phyloP scores from a whole-genome alignment of 2,113 vertebrate species.

The Sceloporus undulatus region DNA sequence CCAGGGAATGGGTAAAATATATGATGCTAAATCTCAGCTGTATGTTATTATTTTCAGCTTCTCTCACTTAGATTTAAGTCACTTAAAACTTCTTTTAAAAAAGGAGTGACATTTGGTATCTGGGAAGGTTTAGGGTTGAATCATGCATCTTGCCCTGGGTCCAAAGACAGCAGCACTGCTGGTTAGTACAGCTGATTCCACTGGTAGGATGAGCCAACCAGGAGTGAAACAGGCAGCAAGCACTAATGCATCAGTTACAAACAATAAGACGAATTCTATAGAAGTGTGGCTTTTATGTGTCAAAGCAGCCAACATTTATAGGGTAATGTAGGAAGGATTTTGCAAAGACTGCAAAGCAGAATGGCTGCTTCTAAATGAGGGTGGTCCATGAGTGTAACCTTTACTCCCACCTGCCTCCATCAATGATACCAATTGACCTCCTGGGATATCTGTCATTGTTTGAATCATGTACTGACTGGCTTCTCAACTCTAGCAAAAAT shows the following conservation, averaged over 20 bases:
- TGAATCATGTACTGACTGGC: neutral
- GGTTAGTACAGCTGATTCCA: neutral
- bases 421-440: neutral
- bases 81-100: too few species aligned
- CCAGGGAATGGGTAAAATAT: too few species aligned
- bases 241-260: neutral
- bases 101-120: too few species aligned
- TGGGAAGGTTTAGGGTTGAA: too few species aligned
- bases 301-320: neutral
- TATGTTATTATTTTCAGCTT: too few species aligned
- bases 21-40: too few species aligned
- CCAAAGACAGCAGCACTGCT: too few species aligned
- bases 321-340: neutral
- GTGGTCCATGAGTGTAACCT: too few species aligned
- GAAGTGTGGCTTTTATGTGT: neutral
- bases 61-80: too few species aligned
- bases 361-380: neutral
- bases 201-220: neutral
- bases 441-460: neutral
- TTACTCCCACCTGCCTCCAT: neutral
- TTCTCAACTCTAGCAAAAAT: neutral
- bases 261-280: neutral
- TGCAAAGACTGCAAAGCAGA: neutral
- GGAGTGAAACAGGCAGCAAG: neutral
- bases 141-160: too few species aligned